Base-by-base conservation (phyloP, 2,113 vertebrate species). In the Tinamus guttatus region DNA sequence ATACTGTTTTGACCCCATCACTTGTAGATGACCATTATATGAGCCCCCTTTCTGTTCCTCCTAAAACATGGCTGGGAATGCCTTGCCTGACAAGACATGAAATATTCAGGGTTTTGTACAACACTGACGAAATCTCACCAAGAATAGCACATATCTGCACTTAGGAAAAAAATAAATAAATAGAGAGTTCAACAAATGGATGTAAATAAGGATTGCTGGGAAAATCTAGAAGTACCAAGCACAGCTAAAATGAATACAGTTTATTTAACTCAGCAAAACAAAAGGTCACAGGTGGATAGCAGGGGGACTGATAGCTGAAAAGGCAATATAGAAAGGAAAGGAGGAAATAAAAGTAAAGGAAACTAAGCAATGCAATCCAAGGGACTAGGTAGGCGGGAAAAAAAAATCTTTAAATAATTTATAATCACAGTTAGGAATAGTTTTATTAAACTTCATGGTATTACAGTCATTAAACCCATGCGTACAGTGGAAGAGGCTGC, bases 311-410 rank as follows among this genome's bases (percentile, higher is more conserved):
- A 30, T 58, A 58, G 54, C 54, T 58, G 54, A 58, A 58, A 58
- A 32, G 16, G 30, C 28, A 56, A 32, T 18, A 32, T 6, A 18
- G 28, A 58, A 32, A 58, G 54, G 54, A 58, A 32, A 58, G 30
- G 16, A 32, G 54, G 54, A 58, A 58, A 58, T 32, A 10, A 58
- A 58, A 32, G 54, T 11, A 58, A 58, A 32, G 54, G 54, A 58
- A 32, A 32, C 54, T 18, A 58, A 32, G 28, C 28, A 28, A 27
- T 7, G 11, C 4, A 68, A 62, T 1, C 13, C 1, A 67, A 89
- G 45, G 2, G 2, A 5, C 3, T 7, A 17, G 4, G 25, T 5
- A 24, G 18, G 24, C 5, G 25, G 7, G 0, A 28, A 80, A 67
- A 49, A 9, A 6, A 49, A 51, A 68, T 11, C 13, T 60, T 82